Percentiles rank a stretch among this genome's conserved stretches.
These are phyloP conservation scores for Yponomeuta malinellus DNA, from an alignment of 2,888 invertebrate species.

Conservation along the genomic window DNA sequence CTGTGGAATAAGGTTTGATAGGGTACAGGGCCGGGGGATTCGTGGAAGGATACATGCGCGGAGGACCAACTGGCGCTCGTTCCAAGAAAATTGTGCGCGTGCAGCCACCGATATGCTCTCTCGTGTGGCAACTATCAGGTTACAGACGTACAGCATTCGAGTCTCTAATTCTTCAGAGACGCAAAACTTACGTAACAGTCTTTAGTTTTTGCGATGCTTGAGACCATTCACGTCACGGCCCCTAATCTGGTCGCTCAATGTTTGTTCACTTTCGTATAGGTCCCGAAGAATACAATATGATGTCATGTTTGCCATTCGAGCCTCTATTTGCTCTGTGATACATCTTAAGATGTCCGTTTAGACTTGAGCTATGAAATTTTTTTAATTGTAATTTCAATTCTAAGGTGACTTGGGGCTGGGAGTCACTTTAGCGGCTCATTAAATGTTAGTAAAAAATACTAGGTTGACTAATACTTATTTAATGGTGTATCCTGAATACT, in stretches of 20 bases:
- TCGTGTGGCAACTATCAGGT: constrained; percentile 13
- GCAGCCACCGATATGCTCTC: constrained; percentile 3
- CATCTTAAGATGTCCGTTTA: constrained; percentile 24
- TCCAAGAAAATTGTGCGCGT: constrained; percentile 37
- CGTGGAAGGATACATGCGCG: constrained; percentile 35
- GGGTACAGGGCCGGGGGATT: constrained; percentile 28
- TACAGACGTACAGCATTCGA: not conserved
- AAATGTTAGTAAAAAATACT: constrained; percentile 44
- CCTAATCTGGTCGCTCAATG: constrained; percentile 39
- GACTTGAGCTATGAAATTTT: not conserved
- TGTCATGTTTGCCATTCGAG: constrained; percentile 47
- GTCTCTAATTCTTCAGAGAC: constrained; percentile 4
- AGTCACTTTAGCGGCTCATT: constrained; percentile 24
- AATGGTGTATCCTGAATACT: constrained; percentile 45
- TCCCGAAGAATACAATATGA: constrained; percentile 44
- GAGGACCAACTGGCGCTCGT: constrained; percentile 33
- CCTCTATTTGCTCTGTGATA: constrained; percentile 47
- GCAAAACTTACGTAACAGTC: constrained; percentile 1
- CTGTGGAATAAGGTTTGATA: constrained; percentile 12
- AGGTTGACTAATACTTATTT: constrained; percentile 60
- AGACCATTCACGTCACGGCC: constrained; percentile 37
- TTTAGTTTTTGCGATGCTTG: constrained; percentile 1
- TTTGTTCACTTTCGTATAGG: constrained; percentile 4
- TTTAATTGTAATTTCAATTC: not conserved
- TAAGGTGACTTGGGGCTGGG: not conserved